Percentiles rank a stretch among this genome's conserved stretches.
Conservation (phyloP, 2,113 vertebrate genomes). For the Apistogramma diplotaenia region DNA sequence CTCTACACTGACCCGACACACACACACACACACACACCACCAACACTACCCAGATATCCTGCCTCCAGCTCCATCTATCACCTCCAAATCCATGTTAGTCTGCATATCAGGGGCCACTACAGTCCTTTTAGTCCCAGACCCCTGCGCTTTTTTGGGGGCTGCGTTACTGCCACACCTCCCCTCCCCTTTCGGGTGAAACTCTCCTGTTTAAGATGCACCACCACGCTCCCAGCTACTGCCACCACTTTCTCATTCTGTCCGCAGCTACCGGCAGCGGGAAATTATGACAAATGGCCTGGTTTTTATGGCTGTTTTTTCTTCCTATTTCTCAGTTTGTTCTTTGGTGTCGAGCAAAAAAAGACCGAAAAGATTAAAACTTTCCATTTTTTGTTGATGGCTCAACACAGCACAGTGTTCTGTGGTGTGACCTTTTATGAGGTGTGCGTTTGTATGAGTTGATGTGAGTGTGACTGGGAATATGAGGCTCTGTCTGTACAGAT, state of each 20-base stretch:
- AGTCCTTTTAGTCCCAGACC: neutral
- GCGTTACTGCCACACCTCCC: neutral
- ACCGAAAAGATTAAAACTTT: conserved; percentile 62
- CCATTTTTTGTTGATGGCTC: conserved; percentile 68
- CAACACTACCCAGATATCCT: conserved; percentile 64
- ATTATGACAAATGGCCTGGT: conserved; percentile 65
- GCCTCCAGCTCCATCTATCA: conserved; percentile 59
- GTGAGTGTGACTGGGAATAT: conserved; percentile 14
- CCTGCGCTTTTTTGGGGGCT: neutral
- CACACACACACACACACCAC: conserved; percentile 6
- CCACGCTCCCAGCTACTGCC: conserved; percentile 41
- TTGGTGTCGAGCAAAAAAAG: conserved; percentile 1
- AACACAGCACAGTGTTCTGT: conserved; percentile 36
- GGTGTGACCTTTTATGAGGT: conserved; percentile 64
- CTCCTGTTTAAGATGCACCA: conserved; percentile 56
- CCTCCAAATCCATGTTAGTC: conserved; percentile 20
- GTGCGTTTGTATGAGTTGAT: conserved; percentile 20
- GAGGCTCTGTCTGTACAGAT: neutral
- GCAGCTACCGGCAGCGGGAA: conserved; percentile 63
- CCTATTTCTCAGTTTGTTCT: conserved; percentile 61
- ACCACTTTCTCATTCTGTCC: conserved; percentile 71
- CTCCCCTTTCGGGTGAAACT: neutral
- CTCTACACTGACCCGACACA: conserved; percentile 45
- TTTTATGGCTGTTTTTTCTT: conserved; percentile 52
- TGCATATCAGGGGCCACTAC: conserved; percentile 32